Conservation (phyloP, 2,888 invertebrate species). For the Norana najaformis region DNA sequence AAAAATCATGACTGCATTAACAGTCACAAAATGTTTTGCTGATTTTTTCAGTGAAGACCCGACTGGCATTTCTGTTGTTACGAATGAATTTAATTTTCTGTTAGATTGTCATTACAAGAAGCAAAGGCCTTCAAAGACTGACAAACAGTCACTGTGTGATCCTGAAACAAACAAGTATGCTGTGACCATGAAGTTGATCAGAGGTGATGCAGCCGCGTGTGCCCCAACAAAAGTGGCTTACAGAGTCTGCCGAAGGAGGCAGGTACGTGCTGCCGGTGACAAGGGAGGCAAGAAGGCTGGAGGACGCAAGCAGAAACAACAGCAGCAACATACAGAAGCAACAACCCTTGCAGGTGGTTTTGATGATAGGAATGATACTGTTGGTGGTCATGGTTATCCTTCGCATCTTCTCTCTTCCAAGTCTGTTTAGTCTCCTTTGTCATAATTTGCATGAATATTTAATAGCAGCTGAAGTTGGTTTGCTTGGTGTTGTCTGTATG, state of each 20-base stretch:
- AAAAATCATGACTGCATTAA: neutral
- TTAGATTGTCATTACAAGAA: constrained; percentile 15
- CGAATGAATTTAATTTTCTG: neutral
- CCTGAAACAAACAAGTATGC: neutral
- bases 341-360: neutral
- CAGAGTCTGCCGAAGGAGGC: neutral
- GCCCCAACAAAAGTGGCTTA: neutral
- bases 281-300: neutral
- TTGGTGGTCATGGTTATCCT: neutral
- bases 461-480: neutral
- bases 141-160: neutral
- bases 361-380: neutral
- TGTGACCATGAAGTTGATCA: neutral
- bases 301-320: constrained; percentile 17
- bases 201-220: constrained; percentile 2
- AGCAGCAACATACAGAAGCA: neutral
- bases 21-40: too few species aligned
- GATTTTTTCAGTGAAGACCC: neutral
- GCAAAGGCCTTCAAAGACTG: neutral
- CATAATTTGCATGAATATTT: neutral
- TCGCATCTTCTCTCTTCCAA: neutral
- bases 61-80: neutral
- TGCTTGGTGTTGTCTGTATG: too few species aligned
- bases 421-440: neutral
- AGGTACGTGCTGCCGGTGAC: neutral